Evolutionary conservation across 2,113 vertebrate species (phyloP).

Genomic region (Lagenorhynchus albirostris): DNA sequence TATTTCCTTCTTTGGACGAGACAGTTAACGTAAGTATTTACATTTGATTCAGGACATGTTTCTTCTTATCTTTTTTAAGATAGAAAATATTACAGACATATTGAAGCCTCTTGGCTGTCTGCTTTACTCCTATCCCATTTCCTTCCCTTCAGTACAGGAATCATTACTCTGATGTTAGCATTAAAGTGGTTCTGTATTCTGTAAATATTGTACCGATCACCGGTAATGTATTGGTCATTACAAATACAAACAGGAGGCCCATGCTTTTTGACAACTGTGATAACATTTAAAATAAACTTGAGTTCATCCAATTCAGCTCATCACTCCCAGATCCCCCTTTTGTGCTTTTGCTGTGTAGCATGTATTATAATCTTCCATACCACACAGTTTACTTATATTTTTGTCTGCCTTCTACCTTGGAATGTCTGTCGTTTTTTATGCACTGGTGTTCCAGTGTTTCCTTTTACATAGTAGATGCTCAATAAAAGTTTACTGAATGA

Average conservation of each 20-base stretch:
- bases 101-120: background rate
- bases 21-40: slow-evolving; percentile 90
- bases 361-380: background rate
- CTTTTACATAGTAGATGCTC: background rate
- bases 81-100: background rate
- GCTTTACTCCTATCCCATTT: slow-evolving; percentile 13
- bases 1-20: slow-evolving; percentile 87
- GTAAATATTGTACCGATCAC: background rate
- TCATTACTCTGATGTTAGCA: background rate
- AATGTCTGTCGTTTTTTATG: background rate
- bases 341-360: background rate
- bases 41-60: slow-evolving; percentile 3
- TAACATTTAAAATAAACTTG: background rate
- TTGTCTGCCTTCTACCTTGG: background rate
- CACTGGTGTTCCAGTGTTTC: background rate
- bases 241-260: background rate
- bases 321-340: background rate
- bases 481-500: background rate
- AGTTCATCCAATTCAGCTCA: background rate
- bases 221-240: background rate
- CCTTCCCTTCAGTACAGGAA: background rate
- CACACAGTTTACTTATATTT: background rate
- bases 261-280: background rate
- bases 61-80: background rate
- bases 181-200: background rate